These are phyloP conservation scores for Lottia scabra DNA, from an alignment of 2,888 invertebrate genomes.

Conservation along the genomic window DNA sequence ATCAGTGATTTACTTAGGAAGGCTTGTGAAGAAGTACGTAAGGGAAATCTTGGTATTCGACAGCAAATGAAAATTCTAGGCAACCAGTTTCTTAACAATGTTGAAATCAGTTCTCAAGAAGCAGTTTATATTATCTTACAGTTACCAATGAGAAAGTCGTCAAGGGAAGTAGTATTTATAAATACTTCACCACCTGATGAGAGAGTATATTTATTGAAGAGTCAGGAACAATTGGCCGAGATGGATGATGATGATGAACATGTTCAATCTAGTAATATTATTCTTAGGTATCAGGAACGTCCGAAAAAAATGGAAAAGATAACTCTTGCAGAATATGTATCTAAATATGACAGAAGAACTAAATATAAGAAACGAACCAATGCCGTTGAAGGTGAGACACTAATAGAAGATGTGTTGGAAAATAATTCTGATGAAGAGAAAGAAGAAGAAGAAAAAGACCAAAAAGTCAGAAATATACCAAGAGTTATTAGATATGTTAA, in stretches of 20 bases:
- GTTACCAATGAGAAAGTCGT: slow-evolving; percentile 38
- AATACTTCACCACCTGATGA: slow-evolving; percentile 44
- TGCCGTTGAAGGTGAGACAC: neutral
- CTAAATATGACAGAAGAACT: neutral
- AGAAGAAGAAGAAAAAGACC: neutral
- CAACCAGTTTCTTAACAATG: slow-evolving; percentile 22
- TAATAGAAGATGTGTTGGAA: neutral
- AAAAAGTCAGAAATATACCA: neutral
- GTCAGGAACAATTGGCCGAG: slow-evolving; percentile 29
- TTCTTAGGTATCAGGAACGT: slow-evolving; percentile 29
- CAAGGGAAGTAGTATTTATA: slow-evolving; percentile 35
- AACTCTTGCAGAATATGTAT: neutral
- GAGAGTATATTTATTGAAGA: slow-evolving; percentile 50
- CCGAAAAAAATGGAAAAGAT: neutral
- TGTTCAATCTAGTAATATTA: slow-evolving; percentile 27
- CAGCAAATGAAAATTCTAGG: slow-evolving; percentile 36
- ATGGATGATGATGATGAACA: slow-evolving; percentile 34
- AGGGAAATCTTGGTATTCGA: slow-evolving; percentile 19
- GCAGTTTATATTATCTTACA: slow-evolving; percentile 23
- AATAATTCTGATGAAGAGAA: neutral
- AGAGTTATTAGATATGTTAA: slow-evolving; percentile 34
- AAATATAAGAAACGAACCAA: neutral
- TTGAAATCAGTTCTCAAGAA: slow-evolving; percentile 49
- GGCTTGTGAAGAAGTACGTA: slow-evolving; percentile 31
- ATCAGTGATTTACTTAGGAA: slow-evolving; percentile 37